phyloP scores from a whole-genome alignment of 2,888 invertebrate species.

The Druceiella hillmani region DNA sequence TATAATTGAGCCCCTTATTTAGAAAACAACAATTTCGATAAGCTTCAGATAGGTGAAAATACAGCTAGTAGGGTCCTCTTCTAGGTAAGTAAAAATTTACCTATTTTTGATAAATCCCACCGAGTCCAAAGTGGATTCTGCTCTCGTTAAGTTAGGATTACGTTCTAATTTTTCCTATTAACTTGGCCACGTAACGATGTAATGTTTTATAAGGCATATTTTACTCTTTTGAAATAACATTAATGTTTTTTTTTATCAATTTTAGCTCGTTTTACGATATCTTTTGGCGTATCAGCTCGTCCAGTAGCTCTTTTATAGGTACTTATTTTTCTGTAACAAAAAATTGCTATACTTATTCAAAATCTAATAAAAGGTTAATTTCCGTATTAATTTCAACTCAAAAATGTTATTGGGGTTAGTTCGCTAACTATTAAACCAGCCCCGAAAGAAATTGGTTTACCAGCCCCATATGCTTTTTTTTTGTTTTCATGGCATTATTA shows the following conservation, averaged over 20 bases:
- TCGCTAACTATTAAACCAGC: constrained; percentile 18
- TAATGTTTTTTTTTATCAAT: constrained; percentile 13
- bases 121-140: constrained; percentile 14
- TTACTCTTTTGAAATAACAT: constrained; percentile 12
- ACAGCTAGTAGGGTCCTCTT: too few relatives aligned
- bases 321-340: constrained; percentile 18
- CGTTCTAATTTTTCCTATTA: constrained; percentile 13
- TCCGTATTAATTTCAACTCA: constrained; percentile 10
- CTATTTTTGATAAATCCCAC: too few relatives aligned
- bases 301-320: constrained; percentile 13
- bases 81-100: too few relatives aligned
- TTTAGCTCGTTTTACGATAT: constrained; percentile 15
- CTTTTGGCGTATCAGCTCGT: constrained; percentile 15
- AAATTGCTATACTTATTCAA: constrained; percentile 12
- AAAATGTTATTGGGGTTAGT: constrained; percentile 17
- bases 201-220: constrained; percentile 11
- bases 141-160: constrained; percentile 14
- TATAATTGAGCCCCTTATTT: constrained; percentile 9
- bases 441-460: constrained; percentile 18
- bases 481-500: constrained; percentile 12
- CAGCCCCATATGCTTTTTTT: constrained; percentile 14
- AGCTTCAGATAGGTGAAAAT: constrained; percentile 8
- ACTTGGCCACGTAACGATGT: constrained; percentile 12
- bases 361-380: constrained; percentile 14
- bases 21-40: constrained; percentile 10